Percentiles rank a stretch among this genome's conserved stretches.
Evolutionary conservation across 2,797 vertebrate genomes (phyloP).

Genomic region (Parotocinclus haroldoi): DNA sequence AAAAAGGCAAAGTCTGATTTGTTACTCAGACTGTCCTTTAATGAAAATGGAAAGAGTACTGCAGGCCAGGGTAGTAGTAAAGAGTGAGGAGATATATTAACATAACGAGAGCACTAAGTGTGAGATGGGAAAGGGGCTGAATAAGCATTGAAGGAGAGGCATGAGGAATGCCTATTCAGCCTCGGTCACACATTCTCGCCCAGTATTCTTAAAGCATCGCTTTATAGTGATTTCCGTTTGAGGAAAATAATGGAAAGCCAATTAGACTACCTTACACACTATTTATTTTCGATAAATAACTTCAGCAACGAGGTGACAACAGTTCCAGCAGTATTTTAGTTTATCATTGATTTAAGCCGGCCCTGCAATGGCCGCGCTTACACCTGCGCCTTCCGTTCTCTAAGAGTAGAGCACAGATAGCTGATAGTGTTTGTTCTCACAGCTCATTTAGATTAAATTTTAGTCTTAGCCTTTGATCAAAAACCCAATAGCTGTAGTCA

Average conservation of each 20-base stretch:
- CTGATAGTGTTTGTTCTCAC: no score
- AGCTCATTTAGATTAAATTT: no score
- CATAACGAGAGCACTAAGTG: conserved; percentile 1
- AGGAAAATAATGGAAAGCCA: conserved; percentile 2
- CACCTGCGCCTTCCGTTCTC: no score
- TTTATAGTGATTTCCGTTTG: background rate
- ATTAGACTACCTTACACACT: background rate
- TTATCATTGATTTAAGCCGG: background rate
- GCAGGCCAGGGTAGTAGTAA: background rate
- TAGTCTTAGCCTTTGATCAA: no score
- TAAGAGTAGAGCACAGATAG: no score
- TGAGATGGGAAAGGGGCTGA: conserved; percentile 21
- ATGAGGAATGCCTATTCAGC: background rate
- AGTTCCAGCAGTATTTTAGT: background rate
- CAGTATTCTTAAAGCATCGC: background rate
- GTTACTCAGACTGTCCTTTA: conserved; percentile 3
- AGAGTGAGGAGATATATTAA: conserved; percentile 8
- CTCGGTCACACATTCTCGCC: background rate
- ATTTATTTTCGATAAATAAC: background rate
- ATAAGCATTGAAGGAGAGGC: conserved; percentile 1
- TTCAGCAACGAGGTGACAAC: background rate
- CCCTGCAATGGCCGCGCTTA: background rate
- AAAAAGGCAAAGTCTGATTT: background rate
- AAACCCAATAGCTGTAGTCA: no score
- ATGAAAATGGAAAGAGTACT: background rate